Percentiles rank a stretch among this genome's conserved stretches.
These are phyloP conservation scores for Syngnathus rostellatus DNA, from an alignment of 2,797 vertebrate species.

Conservation along the genomic window DNA sequence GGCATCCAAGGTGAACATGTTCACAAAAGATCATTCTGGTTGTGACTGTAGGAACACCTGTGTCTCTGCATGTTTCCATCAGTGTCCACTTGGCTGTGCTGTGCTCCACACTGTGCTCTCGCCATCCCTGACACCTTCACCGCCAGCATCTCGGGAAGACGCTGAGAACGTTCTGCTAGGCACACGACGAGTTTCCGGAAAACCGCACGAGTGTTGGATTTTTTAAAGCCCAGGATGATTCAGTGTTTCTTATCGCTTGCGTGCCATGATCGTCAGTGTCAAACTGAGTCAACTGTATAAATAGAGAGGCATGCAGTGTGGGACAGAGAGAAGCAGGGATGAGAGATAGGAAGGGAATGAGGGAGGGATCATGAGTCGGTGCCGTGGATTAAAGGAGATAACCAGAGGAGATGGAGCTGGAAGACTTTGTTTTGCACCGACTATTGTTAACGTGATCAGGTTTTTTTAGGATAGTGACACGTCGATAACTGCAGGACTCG, in stretches of 20 bases:
- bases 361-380: constrained; percentile 54
- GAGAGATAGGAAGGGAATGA: constrained; percentile 48
- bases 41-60: constrained; percentile 47
- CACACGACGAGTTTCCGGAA: background rate
- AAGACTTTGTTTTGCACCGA: background rate
- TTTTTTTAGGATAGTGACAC: constrained; percentile 27
- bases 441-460: no score
- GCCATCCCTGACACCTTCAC: constrained; percentile 58
- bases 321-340: constrained; percentile 52
- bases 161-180: constrained; percentile 35
- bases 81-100: constrained; percentile 73
- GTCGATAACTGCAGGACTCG: background rate
- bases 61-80: constrained; percentile 59
- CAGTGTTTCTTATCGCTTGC: constrained; percentile 51
- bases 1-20: constrained; percentile 6
- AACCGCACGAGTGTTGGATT: constrained; percentile 14
- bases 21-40: constrained; percentile 1
- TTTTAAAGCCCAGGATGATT: constrained; percentile 55
- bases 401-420: constrained; percentile 20
- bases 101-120: constrained; percentile 67
- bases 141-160: constrained; percentile 43
- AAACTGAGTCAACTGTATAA: constrained; percentile 62
- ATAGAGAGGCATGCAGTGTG: constrained; percentile 59
- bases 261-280: constrained; percentile 39
- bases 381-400: constrained; percentile 40